A percentile compares a stretch with the other conserved stretches of the same genome.
Evolutionary conservation across 2,113 vertebrate species (phyloP).

Genomic region (Paramormyrops kingsleyae): DNA sequence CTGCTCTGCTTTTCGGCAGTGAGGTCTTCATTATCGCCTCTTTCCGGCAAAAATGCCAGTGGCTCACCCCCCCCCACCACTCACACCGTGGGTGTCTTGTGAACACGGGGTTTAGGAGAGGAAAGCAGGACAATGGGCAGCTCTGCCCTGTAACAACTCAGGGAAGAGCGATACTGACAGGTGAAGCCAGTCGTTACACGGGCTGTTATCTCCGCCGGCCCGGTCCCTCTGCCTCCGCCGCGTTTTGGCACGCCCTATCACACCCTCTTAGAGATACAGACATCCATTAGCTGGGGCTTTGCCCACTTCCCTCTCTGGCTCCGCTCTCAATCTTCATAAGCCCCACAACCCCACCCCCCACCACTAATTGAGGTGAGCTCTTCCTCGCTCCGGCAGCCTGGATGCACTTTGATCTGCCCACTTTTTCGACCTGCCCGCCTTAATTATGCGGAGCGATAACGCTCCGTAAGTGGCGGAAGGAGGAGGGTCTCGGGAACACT

Average conservation of each 20-base stretch:
- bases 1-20: neutral
- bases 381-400: neutral
- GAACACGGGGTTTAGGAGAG: neutral
- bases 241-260: neutral
- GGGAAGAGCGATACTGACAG: neutral
- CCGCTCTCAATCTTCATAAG: slow-evolving; percentile 1
- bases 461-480: neutral
- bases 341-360: neutral
- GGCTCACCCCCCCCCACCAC: neutral
- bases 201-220: neutral
- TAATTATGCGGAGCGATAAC: neutral
- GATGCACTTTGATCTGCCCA: neutral
- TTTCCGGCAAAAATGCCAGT: neutral
- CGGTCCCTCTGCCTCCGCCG: neutral
- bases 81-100: neutral
- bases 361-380: neutral
- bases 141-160: neutral
- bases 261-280: neutral
- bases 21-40: neutral
- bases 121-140: neutral
- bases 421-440: neutral
- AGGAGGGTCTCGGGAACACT: neutral
- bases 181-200: neutral
- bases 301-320: neutral
- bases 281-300: slow-evolving; percentile 1